A percentile compares a stretch with the other conserved stretches of the same genome.
Conservation (phyloP, 2,888 invertebrate genomes). For the Anorthoa munda region DNA sequence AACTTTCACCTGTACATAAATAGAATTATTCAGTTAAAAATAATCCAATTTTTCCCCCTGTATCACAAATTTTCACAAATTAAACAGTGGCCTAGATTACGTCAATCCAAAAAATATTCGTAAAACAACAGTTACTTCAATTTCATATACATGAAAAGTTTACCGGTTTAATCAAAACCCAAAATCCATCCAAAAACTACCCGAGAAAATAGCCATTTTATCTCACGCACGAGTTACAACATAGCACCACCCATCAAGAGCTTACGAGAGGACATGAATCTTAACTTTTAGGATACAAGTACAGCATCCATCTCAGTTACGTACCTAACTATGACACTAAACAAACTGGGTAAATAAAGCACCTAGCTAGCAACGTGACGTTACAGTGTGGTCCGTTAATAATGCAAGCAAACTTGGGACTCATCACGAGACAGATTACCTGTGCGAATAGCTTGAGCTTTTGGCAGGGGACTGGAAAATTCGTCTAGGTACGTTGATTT, state of each 20-base stretch:
- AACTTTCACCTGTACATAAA: too few species aligned
- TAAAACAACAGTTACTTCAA: too few species aligned
- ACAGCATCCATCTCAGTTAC: slow-evolving; percentile 49
- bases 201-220: neutral
- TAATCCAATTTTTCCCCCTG: too few species aligned
- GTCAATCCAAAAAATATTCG: too few species aligned
- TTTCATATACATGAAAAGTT: neutral
- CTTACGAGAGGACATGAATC: slow-evolving; percentile 23
- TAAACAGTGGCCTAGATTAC: too few species aligned
- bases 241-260: neutral
- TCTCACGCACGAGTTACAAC: neutral
- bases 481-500: slow-evolving; percentile 17
- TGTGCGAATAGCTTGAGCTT: slow-evolving; percentile 25
- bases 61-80: too few species aligned
- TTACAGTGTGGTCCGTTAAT: slow-evolving; percentile 36
- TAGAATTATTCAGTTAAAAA: too few species aligned
- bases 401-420: slow-evolving; percentile 45
- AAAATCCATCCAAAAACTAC: neutral
- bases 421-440: slow-evolving; percentile 48
- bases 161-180: neutral
- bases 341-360: slow-evolving; percentile 40
- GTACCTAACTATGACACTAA: slow-evolving; percentile 48
- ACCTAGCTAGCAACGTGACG: slow-evolving; percentile 16
- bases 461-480: slow-evolving; percentile 6
- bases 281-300: slow-evolving; percentile 26